Base-by-base conservation (phyloP, 2,888 invertebrate genomes). In the Junonia oenone region DNA sequence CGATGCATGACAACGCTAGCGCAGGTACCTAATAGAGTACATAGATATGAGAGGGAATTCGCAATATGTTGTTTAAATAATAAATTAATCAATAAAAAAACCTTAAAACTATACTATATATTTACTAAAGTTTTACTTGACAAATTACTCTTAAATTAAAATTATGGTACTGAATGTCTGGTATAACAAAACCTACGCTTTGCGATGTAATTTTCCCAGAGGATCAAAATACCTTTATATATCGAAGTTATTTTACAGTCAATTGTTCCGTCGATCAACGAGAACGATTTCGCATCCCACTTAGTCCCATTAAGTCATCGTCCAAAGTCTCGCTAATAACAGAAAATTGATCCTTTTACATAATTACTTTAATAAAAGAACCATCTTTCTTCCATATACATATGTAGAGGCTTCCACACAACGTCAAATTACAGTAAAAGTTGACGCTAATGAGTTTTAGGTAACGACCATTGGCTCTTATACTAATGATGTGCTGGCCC, bases 401-500 rank as follows among this genome's bases (percentile, higher is more conserved):
- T 31, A 38, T 51, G 37, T 46, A 46, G 17, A 31, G 47, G 53
- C 31, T 38, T 47, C 61, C 45, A 75, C 73, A 72, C 69, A 68
- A 69, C 78, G 73, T 79, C 82, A 86, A 83, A 82, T 84, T 85
- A 81, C 81, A 68, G 88, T 86, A 86, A 87, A 89, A 89, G 85
- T 86, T 81, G 78, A 79, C 72, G 77, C 81, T 90, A 90, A 90
- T 88, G 90, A 87, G 81, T 86, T 90, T 88, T 84, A 76, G 83
- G 89, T 88, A 86, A 82, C 88, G 83, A 85, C 86, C 87, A 90
- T 90, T 89, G 90, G 90, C 76, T 77, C 78, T 62, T 73, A 77
- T 60, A 59, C 87, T 90, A 89, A 89, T 88, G 88, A 86, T 78
- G 72, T 66, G 68, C 59, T 71, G 80, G 84, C 68, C 77, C 89